phyloP scores from a whole-genome alignment of 2,797 vertebrate genomes.

The Macroramphosus scolopax region DNA sequence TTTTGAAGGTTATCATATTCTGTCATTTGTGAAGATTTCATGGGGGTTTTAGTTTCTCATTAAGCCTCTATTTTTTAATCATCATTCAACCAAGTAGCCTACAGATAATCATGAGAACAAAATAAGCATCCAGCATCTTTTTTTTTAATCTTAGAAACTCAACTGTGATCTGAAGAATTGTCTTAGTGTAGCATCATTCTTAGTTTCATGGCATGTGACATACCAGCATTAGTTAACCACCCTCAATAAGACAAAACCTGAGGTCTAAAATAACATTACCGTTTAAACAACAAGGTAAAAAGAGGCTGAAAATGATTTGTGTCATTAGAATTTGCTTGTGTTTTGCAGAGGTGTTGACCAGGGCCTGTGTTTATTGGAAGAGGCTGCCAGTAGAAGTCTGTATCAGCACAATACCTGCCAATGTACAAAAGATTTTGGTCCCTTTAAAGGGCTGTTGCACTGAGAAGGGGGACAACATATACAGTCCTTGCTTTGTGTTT shows the following conservation, averaged over 20 bases:
- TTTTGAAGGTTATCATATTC: constrained; percentile 10
- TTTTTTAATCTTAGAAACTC: constrained; percentile 12
- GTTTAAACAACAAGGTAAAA: too few relatives aligned
- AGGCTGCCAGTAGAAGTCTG: too few relatives aligned
- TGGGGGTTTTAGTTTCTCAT: not conserved
- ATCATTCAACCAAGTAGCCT: constrained; percentile 29
- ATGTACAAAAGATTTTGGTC: not conserved
- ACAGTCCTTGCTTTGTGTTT: too few relatives aligned
- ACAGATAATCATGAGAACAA: constrained; percentile 9
- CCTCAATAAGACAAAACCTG: too few relatives aligned
- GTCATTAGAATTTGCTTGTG: too few relatives aligned
- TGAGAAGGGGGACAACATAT: too few relatives aligned
- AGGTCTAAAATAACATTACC: too few relatives aligned
- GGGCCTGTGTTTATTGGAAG: too few relatives aligned
- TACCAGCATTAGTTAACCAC: too few relatives aligned
- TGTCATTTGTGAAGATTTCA: constrained; percentile 22
- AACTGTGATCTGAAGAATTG: constrained; percentile 12
- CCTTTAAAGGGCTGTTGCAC: too few relatives aligned
- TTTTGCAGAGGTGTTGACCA: too few relatives aligned
- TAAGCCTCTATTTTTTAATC: constrained; percentile 7
- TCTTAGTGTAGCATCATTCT: constrained; percentile 10
- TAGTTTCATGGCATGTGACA: constrained; percentile 6
- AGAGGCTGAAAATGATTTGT: too few relatives aligned
- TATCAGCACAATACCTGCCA: not conserved
- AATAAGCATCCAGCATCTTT: constrained; percentile 19